Base-by-base conservation (phyloP, 1,140 invertebrate genomes). In the Mizuhopecten yessoensis region DNA sequence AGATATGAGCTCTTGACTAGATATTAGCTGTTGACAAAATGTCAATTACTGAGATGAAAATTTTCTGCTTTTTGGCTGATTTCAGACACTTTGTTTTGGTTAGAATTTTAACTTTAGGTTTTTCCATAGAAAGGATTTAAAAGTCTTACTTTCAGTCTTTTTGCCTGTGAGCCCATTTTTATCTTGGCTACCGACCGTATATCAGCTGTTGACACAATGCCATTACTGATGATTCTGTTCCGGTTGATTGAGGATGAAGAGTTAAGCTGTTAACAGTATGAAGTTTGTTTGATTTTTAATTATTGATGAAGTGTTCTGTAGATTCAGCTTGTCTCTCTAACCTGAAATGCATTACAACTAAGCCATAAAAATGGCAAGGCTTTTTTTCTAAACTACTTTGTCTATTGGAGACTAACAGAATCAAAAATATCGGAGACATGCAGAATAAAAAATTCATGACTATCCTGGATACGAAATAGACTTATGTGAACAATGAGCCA, bases 351-450 rank as follows among this genome's bases (percentile, higher is more conserved):
- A 45, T 45, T 45, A 45, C 42, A 45, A 45, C 42, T 29, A 29
- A 2, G 2, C 57, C 57, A 75, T 75, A 75, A 75, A 75, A 75
- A 75, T 75, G n/a, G 57, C 57, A 75, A 75, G 57, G 0, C 5
- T 75, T 75, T 75, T 39, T 75, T 75, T n/a, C 57, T 75, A 75
- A 75, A n/a, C n/a, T 75, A 17, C 57, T 29, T 75, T 29, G 57
- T 11, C 57, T 75, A 75, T 75, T 29, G 57, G n/a, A 29, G 57
- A 29, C 57, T 75, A 75, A 75, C 57, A 29, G 17, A 75, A 75
- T 75, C 29, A 75, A 75, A 75, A 75, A 75, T 29, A 17, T 29
- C 11, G 23, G 57, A 75, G 57, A 75, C 57, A 29, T 5, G 57
- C 11, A 29, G 29, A 5, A 75, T 75, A 29, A 75, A 75, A 75